Evolutionary conservation across 2,113 vertebrate genomes (phyloP), one percentile per base, ranked within the genome.

Genomic region (Piprites chloris): DNA sequence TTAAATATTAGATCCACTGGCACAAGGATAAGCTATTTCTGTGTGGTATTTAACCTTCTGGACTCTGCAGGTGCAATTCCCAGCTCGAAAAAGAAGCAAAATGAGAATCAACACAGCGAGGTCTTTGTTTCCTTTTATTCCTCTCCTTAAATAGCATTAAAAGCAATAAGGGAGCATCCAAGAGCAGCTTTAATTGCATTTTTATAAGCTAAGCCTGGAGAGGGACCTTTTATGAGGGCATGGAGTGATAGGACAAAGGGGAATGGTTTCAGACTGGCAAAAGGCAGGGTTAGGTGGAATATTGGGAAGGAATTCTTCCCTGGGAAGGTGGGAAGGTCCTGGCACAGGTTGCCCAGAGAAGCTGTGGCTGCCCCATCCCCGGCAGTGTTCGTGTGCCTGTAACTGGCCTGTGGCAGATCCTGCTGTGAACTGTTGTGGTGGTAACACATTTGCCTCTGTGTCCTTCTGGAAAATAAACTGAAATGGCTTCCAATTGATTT

Each of bases 31-130:
- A 89, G 82, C 35, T 53, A 39, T 95, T 96, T 95, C 83, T 72
- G 59, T 37, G 90, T 85, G 95, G 80, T 86, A 75, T 92, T 97
- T 94, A 77, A 94, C 91, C 80, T 97, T 92, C 86, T 78, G 83
- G 67, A 72, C 55, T 80, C 93, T 44, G 82, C 81, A 87, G 87
- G 55, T 74, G 71, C 85, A 88, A 74, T 37, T 74, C 67, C 59
- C 61, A 83, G 21, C 66, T 55, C 3, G 9, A 68, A 58, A 79
- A 58, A 41, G 2, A 0, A 73, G 61, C 5, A 22, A 75, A 69
- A 89, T 62, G 41, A 83, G 82, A 56, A 89, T 71, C 76, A 83
- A 49, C 35, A 83, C 67, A 87, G 87, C 61, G 39, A 65, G 50
- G 41, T 77, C 80, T 82, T 63, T 85, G 39, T 77, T 74, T 74